Evolutionary conservation across 2,113 vertebrate genomes (phyloP), one percentile per base, ranked within the genome.

Genomic region (Daubentonia madagascariensis): DNA sequence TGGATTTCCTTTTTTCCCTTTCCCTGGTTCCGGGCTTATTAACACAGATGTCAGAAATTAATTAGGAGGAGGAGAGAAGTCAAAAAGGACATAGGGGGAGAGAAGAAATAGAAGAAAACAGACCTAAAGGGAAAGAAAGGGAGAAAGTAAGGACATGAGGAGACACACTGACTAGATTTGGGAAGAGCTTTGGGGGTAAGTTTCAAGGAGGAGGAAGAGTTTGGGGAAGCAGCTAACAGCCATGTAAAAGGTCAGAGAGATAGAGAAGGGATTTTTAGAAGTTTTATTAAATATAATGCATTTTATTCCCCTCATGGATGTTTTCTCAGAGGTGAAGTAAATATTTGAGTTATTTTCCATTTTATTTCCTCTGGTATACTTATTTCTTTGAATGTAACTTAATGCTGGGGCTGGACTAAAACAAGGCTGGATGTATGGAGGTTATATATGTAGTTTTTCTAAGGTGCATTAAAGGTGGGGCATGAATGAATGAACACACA

Each of bases 361-460:
- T 59, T 65, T 59, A 48, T 37, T 79, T 85, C 81, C 23, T 86
- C 40, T 40, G 20, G 35, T 23, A 57, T n/a, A 32, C 13, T 85
- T 85, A 73, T 23, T 94, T 91, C 67, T 94, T 65, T 91, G 54
- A 87, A 52, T n/a, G n/a, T 61, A 35, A 80, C 37, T 87, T 75
- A 61, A 18, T 48, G 43, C 45, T 67, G 6, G n/a, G 23, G 73
- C 23, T n/a, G 13, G 22, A 54, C 23, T 35, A 86, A 87, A 95
- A 50, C 10, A 63, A 83, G 14, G 11, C 43, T 88, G 17, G 9
- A 25, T 40, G 40, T 45, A 85, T 9, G 48, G 28, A 13, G 7
- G 23, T 67, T 59, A 61, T 5, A 78, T 4, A 1, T 37, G 3
- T 40, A 50, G 18, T 43, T 96, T 93, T 88, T 88, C 73, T 75